Evolutionary conservation across 2,888 invertebrate genomes (phyloP).

Genomic region (Tiphia femorata): DNA sequence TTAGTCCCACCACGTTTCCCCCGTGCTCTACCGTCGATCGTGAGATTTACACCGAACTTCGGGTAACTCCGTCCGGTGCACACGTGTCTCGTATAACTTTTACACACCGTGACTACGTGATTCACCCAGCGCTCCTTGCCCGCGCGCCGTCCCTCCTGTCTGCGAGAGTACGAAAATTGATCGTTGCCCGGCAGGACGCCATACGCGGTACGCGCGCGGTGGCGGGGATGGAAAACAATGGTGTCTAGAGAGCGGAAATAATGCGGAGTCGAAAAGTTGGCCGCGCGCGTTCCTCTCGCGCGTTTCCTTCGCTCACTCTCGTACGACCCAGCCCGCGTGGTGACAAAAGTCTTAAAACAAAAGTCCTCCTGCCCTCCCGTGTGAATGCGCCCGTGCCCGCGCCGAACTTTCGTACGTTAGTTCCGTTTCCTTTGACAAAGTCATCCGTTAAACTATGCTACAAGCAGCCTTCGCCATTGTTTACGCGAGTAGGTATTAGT

Average conservation of each 20-base stretch:
- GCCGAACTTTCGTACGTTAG: conserved; percentile 42
- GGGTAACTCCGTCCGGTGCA: not conserved
- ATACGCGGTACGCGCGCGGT: conserved; percentile 29
- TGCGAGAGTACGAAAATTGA: not conserved
- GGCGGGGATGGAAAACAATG: too few species aligned
- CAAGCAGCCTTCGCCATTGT: conserved; percentile 42
- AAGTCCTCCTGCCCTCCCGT: conserved; percentile 30
- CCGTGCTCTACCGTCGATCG: too few species aligned
- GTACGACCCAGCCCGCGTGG: conserved; percentile 11
- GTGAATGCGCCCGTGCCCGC: conserved; percentile 36
- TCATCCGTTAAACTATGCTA: conserved; percentile 49
- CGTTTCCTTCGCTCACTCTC: conserved; percentile 2
- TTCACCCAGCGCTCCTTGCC: too few species aligned
- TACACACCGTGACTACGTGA: not conserved
- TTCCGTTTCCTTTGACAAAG: conserved; percentile 52
- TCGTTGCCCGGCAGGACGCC: conserved; percentile 7
- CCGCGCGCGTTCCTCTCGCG: conserved; percentile 8
- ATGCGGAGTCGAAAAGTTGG: conserved; percentile 40
- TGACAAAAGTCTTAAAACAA: conserved; percentile 51
- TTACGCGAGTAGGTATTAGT: conserved; percentile 21
- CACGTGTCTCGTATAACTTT: not conserved
- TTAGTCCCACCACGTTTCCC: too few species aligned
- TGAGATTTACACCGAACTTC: too few species aligned
- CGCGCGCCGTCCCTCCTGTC: too few species aligned
- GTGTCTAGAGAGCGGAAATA: conserved; percentile 25